phyloP scores from a whole-genome alignment of 2,888 invertebrate genomes.

The Pinctada fucata region DNA sequence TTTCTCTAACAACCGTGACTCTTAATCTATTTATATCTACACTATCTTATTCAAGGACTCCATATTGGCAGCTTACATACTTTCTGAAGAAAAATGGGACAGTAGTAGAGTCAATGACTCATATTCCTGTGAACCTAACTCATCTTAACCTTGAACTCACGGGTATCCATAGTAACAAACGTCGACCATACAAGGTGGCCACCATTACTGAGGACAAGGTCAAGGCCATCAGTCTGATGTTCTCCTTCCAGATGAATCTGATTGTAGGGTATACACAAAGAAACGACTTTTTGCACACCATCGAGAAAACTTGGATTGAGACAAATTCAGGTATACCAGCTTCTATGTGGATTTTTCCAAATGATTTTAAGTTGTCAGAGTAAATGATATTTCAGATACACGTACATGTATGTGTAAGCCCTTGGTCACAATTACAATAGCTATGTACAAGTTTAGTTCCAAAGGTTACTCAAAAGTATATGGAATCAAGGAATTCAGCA shows the following conservation, averaged over 20 bases:
- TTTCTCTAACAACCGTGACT: too few relatives aligned
- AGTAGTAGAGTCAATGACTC: constrained; percentile 50
- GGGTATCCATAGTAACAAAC: constrained; percentile 17
- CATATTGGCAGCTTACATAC: constrained; percentile 54
- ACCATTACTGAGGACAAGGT: constrained; percentile 9
- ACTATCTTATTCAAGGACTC: constrained; percentile 35
- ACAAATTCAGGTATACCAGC: constrained; percentile 39
- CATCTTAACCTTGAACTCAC: constrained; percentile 24
- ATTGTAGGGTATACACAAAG: constrained; percentile 30
- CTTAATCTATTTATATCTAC: too few relatives aligned
- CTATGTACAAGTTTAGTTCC: background rate
- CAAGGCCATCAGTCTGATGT: constrained; percentile 43
- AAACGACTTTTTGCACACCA: constrained; percentile 38
- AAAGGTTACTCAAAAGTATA: too few relatives aligned
- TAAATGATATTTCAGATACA: constrained; percentile 23
- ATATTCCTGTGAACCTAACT: constrained; percentile 36
- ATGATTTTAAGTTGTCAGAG: too few relatives aligned
- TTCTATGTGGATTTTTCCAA: too few relatives aligned
- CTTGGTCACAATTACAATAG: background rate
- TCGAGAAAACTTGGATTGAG: constrained; percentile 45
- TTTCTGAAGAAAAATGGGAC: constrained; percentile 46
- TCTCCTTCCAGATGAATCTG: constrained; percentile 49
- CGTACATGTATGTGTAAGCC: constrained; percentile 21
- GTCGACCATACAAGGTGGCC: constrained; percentile 17
- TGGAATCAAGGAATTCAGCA: too few relatives aligned